Percentiles rank a stretch among this genome's conserved stretches.
Conservation (phyloP, 2,888 invertebrate genomes). For the Myopa tessellatipennis region DNA sequence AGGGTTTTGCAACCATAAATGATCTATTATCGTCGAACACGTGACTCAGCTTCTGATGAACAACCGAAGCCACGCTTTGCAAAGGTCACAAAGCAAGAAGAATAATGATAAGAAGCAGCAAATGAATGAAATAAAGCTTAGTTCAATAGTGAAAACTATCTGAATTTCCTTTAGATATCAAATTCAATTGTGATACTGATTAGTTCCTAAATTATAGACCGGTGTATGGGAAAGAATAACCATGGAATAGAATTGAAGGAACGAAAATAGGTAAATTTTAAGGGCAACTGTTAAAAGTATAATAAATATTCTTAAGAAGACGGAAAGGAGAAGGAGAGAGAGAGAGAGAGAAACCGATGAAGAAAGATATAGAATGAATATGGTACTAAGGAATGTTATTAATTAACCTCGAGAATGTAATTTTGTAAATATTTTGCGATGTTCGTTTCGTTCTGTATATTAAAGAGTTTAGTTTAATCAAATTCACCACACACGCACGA, state of each 20-base stretch:
- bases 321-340: not conserved
- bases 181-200: no score
- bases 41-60: conserved; percentile 20
- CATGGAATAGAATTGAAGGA: no score
- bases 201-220: no score
- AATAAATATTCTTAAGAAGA: no score
- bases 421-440: no score
- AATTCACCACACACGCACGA: conserved; percentile 6
- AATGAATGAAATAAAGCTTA: not conserved
- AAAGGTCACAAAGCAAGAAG: not conserved
- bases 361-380: no score
- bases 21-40: conserved; percentile 5
- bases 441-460: not conserved
- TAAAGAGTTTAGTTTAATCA: conserved; percentile 20
- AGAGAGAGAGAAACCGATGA: not conserved
- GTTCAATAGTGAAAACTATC: no score
- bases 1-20: not conserved
- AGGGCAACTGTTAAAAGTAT: no score
- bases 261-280: no score
- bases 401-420: not conserved
- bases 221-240: no score
- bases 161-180: no score
- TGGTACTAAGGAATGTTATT: not conserved
- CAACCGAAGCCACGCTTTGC: not conserved
- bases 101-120: not conserved